phyloP scores from a whole-genome alignment of 1,140 invertebrate genomes.

The Euura saliciscinereae region DNA sequence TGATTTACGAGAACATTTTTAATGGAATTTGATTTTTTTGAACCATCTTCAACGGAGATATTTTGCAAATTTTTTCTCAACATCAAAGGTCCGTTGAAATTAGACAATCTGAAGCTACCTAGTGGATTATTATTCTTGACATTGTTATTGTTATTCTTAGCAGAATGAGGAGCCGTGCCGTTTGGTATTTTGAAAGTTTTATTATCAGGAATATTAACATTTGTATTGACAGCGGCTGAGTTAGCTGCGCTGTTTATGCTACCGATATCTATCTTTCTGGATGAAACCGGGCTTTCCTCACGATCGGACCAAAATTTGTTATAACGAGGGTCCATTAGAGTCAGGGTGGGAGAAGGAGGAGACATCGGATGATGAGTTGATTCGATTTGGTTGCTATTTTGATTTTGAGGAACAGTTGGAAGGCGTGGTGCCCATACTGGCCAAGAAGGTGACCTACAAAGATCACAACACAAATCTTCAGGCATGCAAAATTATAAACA shows the following conservation, averaged over 20 bases:
- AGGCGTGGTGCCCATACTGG: conserved; percentile 63
- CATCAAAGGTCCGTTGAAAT: background rate
- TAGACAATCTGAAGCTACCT: conserved; percentile 2
- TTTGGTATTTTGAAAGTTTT: background rate
- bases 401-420: conserved; percentile 49
- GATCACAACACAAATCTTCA: conserved; percentile 55
- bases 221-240: background rate
- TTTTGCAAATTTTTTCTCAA: background rate
- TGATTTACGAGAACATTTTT: background rate
- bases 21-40: background rate
- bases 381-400: conserved; percentile 33
- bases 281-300: conserved; percentile 33
- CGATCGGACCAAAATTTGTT: conserved; percentile 43
- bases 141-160: background rate
- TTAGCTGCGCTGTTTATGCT: background rate
- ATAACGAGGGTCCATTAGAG: conserved; percentile 33
- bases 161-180: background rate
- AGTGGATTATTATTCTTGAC: background rate
- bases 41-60: background rate
- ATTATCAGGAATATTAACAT: background rate
- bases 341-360: conserved; percentile 35
- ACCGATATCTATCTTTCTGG: conserved; percentile 14
- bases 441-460: conserved; percentile 65
- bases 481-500: conserved; percentile 53
- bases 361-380: conserved; percentile 22